Percentiles rank a stretch among this genome's conserved stretches.
Evolutionary conservation across 2,113 vertebrate species (phyloP).

Genomic region (Atractosteus spatula): DNA sequence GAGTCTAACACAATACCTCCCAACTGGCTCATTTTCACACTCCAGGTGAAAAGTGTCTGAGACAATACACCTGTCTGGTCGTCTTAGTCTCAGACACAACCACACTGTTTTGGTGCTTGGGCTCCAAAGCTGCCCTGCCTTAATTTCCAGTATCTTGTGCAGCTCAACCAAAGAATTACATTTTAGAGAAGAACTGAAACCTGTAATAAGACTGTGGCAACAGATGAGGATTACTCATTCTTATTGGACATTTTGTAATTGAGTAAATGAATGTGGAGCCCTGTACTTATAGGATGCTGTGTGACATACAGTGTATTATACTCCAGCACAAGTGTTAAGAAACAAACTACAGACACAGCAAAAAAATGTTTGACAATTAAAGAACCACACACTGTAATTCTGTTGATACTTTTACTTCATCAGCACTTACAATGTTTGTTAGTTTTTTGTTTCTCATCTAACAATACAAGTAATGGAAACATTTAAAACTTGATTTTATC

Average conservation of each 20-base stretch:
- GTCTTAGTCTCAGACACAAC: too few relatives aligned
- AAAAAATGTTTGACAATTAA: neutral
- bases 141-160: neutral
- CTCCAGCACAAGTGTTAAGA: neutral
- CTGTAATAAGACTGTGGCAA: constrained; percentile 5
- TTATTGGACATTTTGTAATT: neutral
- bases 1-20: too few relatives aligned
- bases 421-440: too few relatives aligned
- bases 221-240: neutral
- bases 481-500: too few relatives aligned
- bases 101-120: too few relatives aligned
- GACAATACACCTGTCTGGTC: too few relatives aligned
- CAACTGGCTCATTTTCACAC: too few relatives aligned
- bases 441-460: too few relatives aligned
- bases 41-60: too few relatives aligned
- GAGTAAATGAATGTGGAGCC: neutral
- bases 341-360: neutral
- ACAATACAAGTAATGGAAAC: too few relatives aligned
- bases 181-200: neutral
- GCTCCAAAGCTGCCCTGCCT: too few relatives aligned
- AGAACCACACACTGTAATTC: neutral
- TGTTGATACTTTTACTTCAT: neutral
- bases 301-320: neutral
- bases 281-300: neutral
- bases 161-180: neutral